phyloP scores from a whole-genome alignment of 2,797 vertebrate genomes.

The Toxotes lorentzi region DNA sequence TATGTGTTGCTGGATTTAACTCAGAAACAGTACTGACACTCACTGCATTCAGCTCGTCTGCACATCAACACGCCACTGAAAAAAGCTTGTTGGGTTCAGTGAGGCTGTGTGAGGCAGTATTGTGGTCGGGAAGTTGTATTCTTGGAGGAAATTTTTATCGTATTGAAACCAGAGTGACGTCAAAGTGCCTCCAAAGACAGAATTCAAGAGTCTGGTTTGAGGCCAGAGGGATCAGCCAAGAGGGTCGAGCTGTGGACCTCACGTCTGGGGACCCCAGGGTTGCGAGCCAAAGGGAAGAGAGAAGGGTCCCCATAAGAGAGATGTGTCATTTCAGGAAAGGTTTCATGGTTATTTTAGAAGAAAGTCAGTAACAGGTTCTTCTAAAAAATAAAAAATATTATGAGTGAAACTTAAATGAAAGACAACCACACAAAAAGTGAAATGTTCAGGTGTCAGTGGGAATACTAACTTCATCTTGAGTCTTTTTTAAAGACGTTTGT shows the following conservation, averaged over 20 bases:
- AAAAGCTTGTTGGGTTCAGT: background rate
- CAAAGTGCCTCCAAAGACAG: slow-evolving; percentile 1
- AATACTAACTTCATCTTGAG: background rate
- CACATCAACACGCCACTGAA: background rate
- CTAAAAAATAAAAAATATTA: background rate
- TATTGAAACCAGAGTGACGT: slow-evolving; percentile 12
- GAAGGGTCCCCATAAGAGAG: background rate
- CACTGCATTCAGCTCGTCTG: background rate
- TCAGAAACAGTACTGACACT: background rate
- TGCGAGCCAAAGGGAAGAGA: background rate
- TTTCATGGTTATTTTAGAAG: background rate
- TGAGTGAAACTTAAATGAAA: background rate
- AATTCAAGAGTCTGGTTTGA: slow-evolving; percentile 1
- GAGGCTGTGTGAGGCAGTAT: background rate
- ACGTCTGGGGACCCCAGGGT: background rate
- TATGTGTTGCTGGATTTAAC: background rate
- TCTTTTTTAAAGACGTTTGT: too few species aligned
- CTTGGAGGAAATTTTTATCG: background rate
- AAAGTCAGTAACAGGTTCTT: background rate
- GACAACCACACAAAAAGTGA: background rate
- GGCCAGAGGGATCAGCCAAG: background rate
- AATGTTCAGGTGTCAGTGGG: background rate
- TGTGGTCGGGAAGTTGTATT: background rate
- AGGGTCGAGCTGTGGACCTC: background rate
- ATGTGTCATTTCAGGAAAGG: background rate